Conservation (phyloP, 1,140 invertebrate species). For the Papilio machaon region DNA sequence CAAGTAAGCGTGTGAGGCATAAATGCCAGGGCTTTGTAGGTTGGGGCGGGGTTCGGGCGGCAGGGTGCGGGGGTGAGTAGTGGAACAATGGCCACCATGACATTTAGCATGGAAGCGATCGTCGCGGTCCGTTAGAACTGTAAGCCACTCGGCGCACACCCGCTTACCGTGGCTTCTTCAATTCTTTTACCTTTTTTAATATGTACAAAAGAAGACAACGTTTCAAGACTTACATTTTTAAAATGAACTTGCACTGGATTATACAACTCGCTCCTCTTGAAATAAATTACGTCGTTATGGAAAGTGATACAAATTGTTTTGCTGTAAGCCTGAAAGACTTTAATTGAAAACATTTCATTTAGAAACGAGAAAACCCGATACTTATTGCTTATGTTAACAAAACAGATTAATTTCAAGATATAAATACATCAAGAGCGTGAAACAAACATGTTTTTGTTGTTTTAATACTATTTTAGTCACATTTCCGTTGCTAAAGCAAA, state of each 20-base stretch:
- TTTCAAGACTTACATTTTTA: background rate
- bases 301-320: too few relatives aligned
- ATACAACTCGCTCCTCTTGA: background rate
- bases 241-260: slow-evolving; percentile 1
- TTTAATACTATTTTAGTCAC: slow-evolving; percentile 70
- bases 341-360: too few relatives aligned
- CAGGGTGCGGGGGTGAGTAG: slow-evolving; percentile 48
- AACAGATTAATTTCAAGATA: background rate
- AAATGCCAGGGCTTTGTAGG: slow-evolving; percentile 69
- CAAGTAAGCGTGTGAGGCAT: slow-evolving; percentile 62
- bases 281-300: too few relatives aligned
- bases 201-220: slow-evolving; percentile 5
- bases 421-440: background rate
- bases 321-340: too few relatives aligned
- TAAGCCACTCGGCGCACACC: slow-evolving; percentile 68
- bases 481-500: slow-evolving; percentile 62
- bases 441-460: slow-evolving; percentile 31
- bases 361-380: too few relatives aligned
- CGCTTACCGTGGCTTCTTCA: slow-evolving; percentile 49
- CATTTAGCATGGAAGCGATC: slow-evolving; percentile 80
- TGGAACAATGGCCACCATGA: slow-evolving; percentile 80
- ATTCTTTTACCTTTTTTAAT: slow-evolving; percentile 24
- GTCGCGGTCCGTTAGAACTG: slow-evolving; percentile 75
- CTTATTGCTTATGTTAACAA: background rate
- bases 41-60: slow-evolving; percentile 54